Evolutionary conservation across 1,140 invertebrate species (phyloP), one percentile per base, ranked within the genome.

Genomic region (Drosophila ercepeae): DNA sequence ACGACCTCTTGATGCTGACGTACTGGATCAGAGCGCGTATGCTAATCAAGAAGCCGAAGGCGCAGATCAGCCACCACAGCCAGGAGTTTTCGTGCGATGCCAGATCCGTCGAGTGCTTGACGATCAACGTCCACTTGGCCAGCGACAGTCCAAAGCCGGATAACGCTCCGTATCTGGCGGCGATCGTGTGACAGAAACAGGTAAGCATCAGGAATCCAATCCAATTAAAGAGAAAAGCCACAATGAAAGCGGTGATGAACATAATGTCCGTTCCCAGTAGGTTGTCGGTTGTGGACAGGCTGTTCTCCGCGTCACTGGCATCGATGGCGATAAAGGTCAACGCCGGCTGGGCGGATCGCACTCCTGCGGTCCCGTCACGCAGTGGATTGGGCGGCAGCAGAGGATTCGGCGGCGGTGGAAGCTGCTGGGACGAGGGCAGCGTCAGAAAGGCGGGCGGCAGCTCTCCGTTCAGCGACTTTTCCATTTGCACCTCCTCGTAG

Each of bases 61-160:
- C 95, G 94, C 97, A 96, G 69, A 97, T 96, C 25, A 97, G 93
- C 96, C 96, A 97, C 95, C 96, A 97, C 4, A 97, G 92, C 96
- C 96, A 97, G 50, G 95, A 95, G 92, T 97, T 97, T 88, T 97
- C 96, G 90, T 95, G 95, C 18, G 95, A 96, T 50, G 96, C 95
- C 63, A 97, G 92, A 67, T 97, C 96, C 58, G 96, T 97, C 58
- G 96, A 97, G 88, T 97, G 95, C 92, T 98, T 98, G 2, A 98
- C 97, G 84, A 98, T 98, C 39, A 97, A 93, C 18, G 97, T 98
- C 97, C 97, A 98, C 92, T 98, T 98, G 64, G 97, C 96, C 67
- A 98, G 93, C 7, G 97, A 98, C 5, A 98, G 92, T 4, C 97
- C 97, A 90, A 98, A 97, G 36, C 97, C 97, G 57, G 97, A 96